A percentile compares a stretch with the other conserved stretches of the same genome.
Evolutionary conservation across 2,888 invertebrate genomes (phyloP).

Genomic region (Luperina testacea): DNA sequence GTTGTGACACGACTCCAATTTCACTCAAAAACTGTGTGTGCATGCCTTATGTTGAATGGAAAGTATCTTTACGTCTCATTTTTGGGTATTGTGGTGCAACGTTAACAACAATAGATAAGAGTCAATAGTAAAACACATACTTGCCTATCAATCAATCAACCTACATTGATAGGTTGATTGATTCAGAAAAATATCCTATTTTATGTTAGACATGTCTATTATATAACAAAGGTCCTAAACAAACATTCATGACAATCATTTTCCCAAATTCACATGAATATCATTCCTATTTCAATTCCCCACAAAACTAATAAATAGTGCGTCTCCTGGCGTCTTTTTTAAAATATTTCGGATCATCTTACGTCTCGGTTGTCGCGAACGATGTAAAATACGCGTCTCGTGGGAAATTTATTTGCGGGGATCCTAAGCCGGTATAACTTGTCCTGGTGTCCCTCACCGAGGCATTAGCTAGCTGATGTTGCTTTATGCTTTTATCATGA

Average conservation of each 20-base stretch:
- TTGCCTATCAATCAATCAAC: too few species aligned
- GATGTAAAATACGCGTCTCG: slow-evolving; percentile 84
- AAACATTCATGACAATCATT: slow-evolving; percentile 6
- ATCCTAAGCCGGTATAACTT: slow-evolving; percentile 82
- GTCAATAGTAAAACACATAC: too few species aligned
- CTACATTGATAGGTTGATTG: too few species aligned
- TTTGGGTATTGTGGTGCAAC: too few species aligned
- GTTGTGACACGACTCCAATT: too few species aligned
- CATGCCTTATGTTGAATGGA: not conserved
- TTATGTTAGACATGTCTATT: too few species aligned
- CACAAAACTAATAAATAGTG: slow-evolving; percentile 71
- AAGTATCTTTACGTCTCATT: not conserved
- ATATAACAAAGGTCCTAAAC: not conserved
- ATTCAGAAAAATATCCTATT: too few species aligned
- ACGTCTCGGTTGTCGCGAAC: slow-evolving; percentile 73
- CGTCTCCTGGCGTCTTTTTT: slow-evolving; percentile 69
- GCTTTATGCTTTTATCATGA: slow-evolving; percentile 62
- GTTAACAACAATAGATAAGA: too few species aligned
- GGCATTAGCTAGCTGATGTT: slow-evolving; percentile 57
- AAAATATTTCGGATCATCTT: slow-evolving; percentile 81
- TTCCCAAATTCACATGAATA: slow-evolving; percentile 17
- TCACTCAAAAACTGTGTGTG: not conserved
- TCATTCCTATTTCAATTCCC: slow-evolving; percentile 58
- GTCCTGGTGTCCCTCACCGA: slow-evolving; percentile 78
- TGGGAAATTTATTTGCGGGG: slow-evolving; percentile 87